A percentile compares a stretch with the other conserved stretches of the same genome.
Conservation (phyloP, 2,888 invertebrate species). For the Cynaeus angustus region DNA sequence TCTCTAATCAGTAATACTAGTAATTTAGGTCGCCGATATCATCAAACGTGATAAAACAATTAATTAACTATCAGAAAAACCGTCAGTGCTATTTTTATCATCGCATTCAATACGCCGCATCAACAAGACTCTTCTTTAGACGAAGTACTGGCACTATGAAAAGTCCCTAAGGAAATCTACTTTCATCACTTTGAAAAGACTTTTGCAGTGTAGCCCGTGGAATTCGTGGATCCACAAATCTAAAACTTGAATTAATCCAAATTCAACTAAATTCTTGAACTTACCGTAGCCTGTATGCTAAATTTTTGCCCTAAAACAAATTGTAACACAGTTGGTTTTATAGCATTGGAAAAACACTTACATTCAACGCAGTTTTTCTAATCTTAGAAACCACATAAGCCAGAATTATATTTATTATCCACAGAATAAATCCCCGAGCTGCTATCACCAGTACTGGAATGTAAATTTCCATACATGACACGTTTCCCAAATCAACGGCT, state of each 20-base stretch:
- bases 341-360: too few relatives aligned
- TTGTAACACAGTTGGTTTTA: background rate
- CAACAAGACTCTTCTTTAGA: too few relatives aligned
- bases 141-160: too few relatives aligned
- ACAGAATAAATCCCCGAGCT: conserved; percentile 13
- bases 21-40: too few relatives aligned
- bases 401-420: conserved; percentile 9
- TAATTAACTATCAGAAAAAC: too few relatives aligned
- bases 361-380: background rate
- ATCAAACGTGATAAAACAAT: too few relatives aligned
- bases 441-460: conserved; percentile 13
- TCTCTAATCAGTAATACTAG: too few relatives aligned
- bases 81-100: too few relatives aligned
- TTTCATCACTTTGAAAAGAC: background rate
- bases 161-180: too few relatives aligned
- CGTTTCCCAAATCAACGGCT: background rate
- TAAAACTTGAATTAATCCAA: background rate
- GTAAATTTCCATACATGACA: background rate
- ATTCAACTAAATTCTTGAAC: background rate
- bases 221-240: conserved; percentile 2
- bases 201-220: conserved; percentile 1
- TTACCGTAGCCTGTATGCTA: background rate
- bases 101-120: too few relatives aligned
- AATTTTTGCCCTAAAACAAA: background rate
- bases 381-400: background rate